These are phyloP conservation scores for Marmota flaviventris DNA, from an alignment of 2,113 vertebrate species.

Conservation along the genomic window DNA sequence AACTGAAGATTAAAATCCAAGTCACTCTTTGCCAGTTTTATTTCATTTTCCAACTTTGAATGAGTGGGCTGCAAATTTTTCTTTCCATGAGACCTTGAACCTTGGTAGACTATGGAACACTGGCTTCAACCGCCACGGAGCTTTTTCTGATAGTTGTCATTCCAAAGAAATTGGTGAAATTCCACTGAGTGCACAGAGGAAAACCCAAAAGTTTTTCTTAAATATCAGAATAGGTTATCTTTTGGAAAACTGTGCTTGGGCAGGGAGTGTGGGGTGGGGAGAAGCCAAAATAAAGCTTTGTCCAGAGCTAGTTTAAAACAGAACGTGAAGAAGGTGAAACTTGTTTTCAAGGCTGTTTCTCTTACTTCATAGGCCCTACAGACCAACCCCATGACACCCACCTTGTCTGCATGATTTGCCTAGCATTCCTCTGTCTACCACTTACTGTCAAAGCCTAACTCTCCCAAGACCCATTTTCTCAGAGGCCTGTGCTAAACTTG, in stretches of 20 bases:
- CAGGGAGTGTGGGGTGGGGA: not conserved
- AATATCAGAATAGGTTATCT: slow-evolving; percentile 46
- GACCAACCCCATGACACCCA: too few species aligned
- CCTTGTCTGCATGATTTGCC: not conserved
- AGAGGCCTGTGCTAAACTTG: not conserved
- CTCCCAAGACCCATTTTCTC: not conserved
- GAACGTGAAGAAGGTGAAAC: not conserved
- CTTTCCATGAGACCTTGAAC: slow-evolving; percentile 46
- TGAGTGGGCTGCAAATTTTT: not conserved
- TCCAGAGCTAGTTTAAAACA: not conserved
- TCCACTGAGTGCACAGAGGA: slow-evolving; percentile 58
- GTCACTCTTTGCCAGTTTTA: not conserved
- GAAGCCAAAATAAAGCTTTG: slow-evolving; percentile 51
- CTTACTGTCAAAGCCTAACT: not conserved
- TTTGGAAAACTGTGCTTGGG: slow-evolving; percentile 54
- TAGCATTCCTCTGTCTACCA: not conserved
- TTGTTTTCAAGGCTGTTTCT: not conserved
- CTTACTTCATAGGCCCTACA: not conserved
- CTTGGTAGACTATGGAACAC: not conserved
- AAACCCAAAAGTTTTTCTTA: slow-evolving; percentile 63
- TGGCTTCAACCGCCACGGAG: slow-evolving; percentile 27
- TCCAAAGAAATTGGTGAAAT: slow-evolving; percentile 79
- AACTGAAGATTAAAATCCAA: slow-evolving; percentile 20
- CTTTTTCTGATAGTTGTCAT: slow-evolving; percentile 80
- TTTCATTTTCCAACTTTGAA: slow-evolving; percentile 56